These are phyloP conservation scores for Choristoneura rosaceana DNA, from an alignment of 2,888 invertebrate species.

Conservation along the genomic window DNA sequence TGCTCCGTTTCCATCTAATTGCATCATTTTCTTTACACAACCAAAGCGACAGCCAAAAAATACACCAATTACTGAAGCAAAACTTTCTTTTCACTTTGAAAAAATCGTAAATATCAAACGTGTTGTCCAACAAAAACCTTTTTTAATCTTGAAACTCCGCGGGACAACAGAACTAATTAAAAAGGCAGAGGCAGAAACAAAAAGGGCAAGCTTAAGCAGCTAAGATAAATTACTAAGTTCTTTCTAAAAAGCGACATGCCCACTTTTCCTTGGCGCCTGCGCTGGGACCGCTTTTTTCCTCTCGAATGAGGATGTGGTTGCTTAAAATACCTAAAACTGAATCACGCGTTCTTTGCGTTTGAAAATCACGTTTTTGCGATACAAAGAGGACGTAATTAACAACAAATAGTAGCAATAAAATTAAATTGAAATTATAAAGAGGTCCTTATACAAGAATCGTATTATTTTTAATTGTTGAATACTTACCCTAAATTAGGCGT, in stretches of 20 bases:
- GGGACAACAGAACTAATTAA: slow-evolving; percentile 73
- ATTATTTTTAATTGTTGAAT: too few species aligned
- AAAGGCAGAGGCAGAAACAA: slow-evolving; percentile 62
- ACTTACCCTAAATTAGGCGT: too few species aligned
- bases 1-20: too few species aligned
- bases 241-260: slow-evolving; percentile 56
- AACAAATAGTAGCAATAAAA: too few species aligned
- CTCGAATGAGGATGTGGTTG: slow-evolving; percentile 10
- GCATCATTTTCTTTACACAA: too few species aligned
- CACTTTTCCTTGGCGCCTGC: slow-evolving; percentile 50
- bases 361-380: too few species aligned
- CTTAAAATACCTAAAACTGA: too few species aligned
- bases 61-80: slow-evolving; percentile 26
- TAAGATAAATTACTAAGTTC: slow-evolving; percentile 77
- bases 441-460: too few species aligned
- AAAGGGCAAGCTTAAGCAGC: slow-evolving; percentile 66
- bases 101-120: slow-evolving; percentile 28
- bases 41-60: background rate
- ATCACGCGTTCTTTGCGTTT: too few species aligned
- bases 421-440: too few species aligned
- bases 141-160: slow-evolving; percentile 61
- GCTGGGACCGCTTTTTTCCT: slow-evolving; percentile 45
- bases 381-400: too few species aligned
- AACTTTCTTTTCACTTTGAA: background rate
- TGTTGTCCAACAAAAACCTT: slow-evolving; percentile 46